Base-by-base conservation (phyloP, 1,140 invertebrate genomes). In the Drosophila trapezifrons region DNA sequence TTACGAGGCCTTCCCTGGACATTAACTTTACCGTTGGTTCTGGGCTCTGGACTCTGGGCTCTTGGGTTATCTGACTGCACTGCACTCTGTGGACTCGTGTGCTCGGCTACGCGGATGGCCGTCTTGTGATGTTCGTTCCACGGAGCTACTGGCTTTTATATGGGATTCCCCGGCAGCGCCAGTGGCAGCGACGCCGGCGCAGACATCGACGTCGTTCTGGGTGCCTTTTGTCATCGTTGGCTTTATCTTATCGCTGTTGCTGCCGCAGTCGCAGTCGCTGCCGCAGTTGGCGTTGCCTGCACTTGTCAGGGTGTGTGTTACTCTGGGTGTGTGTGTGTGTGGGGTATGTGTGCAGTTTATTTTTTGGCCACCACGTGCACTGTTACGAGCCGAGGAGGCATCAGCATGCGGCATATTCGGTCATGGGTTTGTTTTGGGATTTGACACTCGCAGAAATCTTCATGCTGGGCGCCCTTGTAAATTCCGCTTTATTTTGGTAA, bases 401-500 rank as follows among this genome's bases (percentile, higher is more conserved):
- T 69, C 84, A 80, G 67, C 84, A 87, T 87, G 84, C 85, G 84
- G 84, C 84, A 87, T 84, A 87, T 89, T 87, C 64, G 67, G 55
- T 80, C 79, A 82, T 70, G 70, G 82, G 63, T 83, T 72, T 62
- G 74, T 73, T 76, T 87, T 87, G 57, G 81, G 83, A 83, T 83
- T 87, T 66, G 78, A 86, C 84, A 89, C 84, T 86, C 76, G 80
- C 84, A 87, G 59, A 86, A 86, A 86, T 70, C 42, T 47, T 37
- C 74, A 77, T 46, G 75, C 74, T 83, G 71, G 29, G 76, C 67
- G 60, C 75, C 63, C 25, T 65, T 64, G 57, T 70, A 49, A 49
- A 47, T 54, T 80, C 20, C 46, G 43, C 35, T 76, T 71, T 57
- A 55, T 55, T 69, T 69, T 32, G 65, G 65, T 70, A 71, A 69